phyloP scores from a whole-genome alignment of 2,113 vertebrate species.

The Anser brachyrhynchus region DNA sequence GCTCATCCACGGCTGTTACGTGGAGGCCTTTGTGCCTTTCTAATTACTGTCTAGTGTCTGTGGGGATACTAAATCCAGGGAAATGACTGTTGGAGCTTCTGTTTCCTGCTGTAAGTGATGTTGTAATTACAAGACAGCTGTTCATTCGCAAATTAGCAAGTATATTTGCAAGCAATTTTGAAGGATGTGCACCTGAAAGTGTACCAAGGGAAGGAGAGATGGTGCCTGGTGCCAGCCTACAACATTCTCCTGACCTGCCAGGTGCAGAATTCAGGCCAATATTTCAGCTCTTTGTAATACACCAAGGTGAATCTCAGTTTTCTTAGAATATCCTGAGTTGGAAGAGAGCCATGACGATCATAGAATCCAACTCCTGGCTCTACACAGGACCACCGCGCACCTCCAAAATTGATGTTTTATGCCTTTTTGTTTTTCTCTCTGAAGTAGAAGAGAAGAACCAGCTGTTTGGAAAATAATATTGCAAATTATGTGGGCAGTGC shows the following conservation, averaged over 20 bases:
- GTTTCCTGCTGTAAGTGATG: neutral
- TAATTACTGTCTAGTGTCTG: neutral
- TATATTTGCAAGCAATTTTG: neutral
- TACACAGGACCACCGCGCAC: neutral
- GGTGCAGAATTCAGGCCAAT: neutral
- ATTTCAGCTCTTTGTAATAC: neutral
- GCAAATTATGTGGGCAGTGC: neutral
- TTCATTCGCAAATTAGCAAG: neutral
- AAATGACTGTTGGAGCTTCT: neutral
- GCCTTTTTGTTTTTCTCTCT: neutral
- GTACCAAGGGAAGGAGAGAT: neutral
- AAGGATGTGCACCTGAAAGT: neutral
- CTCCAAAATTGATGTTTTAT: neutral
- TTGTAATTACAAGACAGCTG: neutral
- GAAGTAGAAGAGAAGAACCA: neutral
- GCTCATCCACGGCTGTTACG: neutral
- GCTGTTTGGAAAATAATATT: neutral
- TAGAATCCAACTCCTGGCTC: neutral
- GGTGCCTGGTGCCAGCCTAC: neutral
- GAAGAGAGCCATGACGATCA: neutral
- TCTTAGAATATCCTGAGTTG: neutral
- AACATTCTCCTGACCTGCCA: neutral
- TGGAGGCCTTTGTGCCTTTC: neutral
- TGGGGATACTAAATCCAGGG: neutral
- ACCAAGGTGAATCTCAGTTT: neutral